Conservation (phyloP, 2,113 vertebrate species). For the Cyprinodon tularosa region DNA sequence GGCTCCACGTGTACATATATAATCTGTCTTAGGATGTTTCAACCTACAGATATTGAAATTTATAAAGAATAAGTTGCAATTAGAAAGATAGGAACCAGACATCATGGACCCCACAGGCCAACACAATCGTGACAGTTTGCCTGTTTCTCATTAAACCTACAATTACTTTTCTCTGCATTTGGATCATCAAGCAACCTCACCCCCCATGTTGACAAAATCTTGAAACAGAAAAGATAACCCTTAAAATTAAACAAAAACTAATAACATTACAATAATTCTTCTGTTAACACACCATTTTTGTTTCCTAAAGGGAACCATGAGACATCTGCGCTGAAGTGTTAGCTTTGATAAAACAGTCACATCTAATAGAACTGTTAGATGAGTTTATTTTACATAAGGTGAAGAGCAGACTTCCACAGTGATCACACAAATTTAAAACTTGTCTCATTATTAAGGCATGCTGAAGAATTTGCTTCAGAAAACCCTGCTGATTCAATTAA, state of each 20-base stretch:
- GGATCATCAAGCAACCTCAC: too few species aligned
- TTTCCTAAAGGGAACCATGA: neutral
- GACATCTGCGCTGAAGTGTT: conserved; percentile 5
- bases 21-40: too few species aligned
- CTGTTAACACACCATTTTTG: conserved; percentile 11
- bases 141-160: too few species aligned
- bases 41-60: too few species aligned
- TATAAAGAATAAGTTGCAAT: too few species aligned
- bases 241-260: neutral
- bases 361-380: conserved; percentile 12
- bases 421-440: conserved; percentile 24
- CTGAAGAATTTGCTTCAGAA: neutral
- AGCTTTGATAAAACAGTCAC: conserved; percentile 12
- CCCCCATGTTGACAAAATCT: neutral
- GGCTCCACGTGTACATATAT: too few species aligned
- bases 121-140: too few species aligned
- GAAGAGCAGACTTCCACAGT: conserved; percentile 34
- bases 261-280: neutral
- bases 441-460: neutral
- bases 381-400: conserved; percentile 23
- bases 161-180: too few species aligned
- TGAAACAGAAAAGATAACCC: neutral
- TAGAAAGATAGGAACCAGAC: too few species aligned
- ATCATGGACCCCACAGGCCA: too few species aligned
- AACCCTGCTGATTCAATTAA: conserved; percentile 15